Conservation (phyloP, 2,113 vertebrate species). For the Axis porcinus region DNA sequence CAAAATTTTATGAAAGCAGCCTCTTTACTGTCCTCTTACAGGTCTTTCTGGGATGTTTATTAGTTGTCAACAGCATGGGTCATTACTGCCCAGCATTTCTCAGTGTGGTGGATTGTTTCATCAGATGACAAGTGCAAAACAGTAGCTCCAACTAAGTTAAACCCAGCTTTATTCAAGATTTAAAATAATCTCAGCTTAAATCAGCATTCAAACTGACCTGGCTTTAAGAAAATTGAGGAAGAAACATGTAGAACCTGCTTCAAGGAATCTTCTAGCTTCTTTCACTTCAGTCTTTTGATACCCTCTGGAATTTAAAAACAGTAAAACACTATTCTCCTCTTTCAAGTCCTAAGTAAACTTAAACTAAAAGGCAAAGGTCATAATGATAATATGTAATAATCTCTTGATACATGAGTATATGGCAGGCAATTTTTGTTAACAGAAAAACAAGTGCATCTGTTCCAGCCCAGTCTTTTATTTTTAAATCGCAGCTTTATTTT, state of each 20-base stretch:
- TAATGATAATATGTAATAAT: neutral
- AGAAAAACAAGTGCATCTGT: neutral
- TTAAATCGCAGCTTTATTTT: neutral
- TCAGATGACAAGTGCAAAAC: neutral
- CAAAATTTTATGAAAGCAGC: neutral
- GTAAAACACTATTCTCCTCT: neutral
- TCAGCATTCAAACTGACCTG: neutral
- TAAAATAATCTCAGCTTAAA: neutral
- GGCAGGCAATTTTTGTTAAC: neutral
- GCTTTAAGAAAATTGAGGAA: neutral
- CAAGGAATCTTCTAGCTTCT: neutral
- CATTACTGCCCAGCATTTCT: neutral
- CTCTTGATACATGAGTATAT: neutral
- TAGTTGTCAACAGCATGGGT: neutral
- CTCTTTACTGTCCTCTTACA: neutral
- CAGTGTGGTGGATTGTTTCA: neutral
- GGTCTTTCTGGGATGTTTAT: neutral
- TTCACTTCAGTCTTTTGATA: neutral
- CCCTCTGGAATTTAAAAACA: neutral
- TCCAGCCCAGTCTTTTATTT: neutral
- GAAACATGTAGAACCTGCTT: neutral
- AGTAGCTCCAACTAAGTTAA: neutral
- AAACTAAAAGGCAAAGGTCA: neutral
- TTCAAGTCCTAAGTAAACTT: neutral
- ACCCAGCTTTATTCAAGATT: neutral